Percentiles rank a stretch among this genome's conserved stretches.
These are phyloP conservation scores for Folsomia candida DNA, from an alignment of 2,888 invertebrate genomes.

Conservation along the genomic window DNA sequence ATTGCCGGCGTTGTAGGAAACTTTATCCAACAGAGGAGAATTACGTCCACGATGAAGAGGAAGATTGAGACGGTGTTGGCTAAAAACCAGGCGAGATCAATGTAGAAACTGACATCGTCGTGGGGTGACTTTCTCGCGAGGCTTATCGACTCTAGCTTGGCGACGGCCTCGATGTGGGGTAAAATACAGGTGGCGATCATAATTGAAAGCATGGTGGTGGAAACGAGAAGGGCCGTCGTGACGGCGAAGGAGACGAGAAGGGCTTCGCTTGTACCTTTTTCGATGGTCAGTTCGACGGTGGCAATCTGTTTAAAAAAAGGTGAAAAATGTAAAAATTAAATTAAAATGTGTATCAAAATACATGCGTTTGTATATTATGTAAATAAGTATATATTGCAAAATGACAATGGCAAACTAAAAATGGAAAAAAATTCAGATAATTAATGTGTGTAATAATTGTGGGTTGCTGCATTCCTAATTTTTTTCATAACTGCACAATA, in stretches of 20 bases:
- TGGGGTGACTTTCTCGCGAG: conserved; percentile 33
- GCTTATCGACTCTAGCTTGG: conserved; percentile 34
- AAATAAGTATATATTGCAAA: too few species aligned
- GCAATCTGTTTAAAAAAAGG: conserved; percentile 37
- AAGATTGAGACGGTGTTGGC: conserved; percentile 47
- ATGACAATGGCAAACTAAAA: not conserved
- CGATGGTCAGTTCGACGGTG: conserved; percentile 46
- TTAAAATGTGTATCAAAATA: not conserved
- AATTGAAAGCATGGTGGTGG: conserved; percentile 44
- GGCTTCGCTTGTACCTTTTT: conserved; percentile 15
- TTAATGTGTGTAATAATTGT: too few species aligned
- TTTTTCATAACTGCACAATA: not conserved
- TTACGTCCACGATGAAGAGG: conserved; percentile 47
- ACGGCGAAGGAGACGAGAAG: conserved; percentile 41
- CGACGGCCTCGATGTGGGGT: conserved; percentile 47
- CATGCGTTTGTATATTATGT: too few species aligned
- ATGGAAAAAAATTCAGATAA: not conserved
- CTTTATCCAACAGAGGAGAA: conserved; percentile 48
- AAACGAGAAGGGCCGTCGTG: conserved; percentile 43
- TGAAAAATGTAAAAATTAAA: not conserved
- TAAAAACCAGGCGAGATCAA: conserved; percentile 43
- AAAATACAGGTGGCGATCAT: conserved; percentile 49
- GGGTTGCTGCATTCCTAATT: too few species aligned
- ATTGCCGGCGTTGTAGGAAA: conserved; percentile 34
- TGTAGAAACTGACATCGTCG: conserved; percentile 31